Base-by-base conservation (phyloP, 2,888 invertebrate species). In the Icerya purchasi region DNA sequence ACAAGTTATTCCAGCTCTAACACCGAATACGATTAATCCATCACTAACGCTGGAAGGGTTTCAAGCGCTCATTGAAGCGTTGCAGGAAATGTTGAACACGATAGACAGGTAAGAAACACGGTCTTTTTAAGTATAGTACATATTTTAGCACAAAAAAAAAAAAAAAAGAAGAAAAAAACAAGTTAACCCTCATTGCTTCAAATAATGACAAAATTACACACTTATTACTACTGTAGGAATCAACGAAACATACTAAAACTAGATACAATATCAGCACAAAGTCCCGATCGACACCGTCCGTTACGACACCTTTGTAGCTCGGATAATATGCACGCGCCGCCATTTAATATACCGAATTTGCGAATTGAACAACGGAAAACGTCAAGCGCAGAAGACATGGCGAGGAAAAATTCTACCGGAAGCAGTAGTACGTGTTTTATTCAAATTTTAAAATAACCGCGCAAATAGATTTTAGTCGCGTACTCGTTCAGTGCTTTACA, bases 21-120 rank as follows among this genome's bases (percentile, higher is more conserved):
- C 92, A 61, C 94, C 94, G 21, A 90, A 90, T 70, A 86, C 91
- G 1, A 84, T 94, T 61, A 93, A 92, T 73, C 88, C 92, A 18
- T 79, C 82, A 52, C 75, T 90, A 63, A 85, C 82, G 70, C 74
- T 89, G 68, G 86, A 88, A 65, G 86, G 89, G 72, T 89, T 88
- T 70, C 82, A 81, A 60, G 76, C 78, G 65, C 76, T 90, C 25
- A 76, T 88, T 63, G 84, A 86, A 71, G 86, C 92, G 54, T 76
- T 94, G 61, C 86, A 91, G 69, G 90, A 92, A 67, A 92, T 96
- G 93, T 74, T 96, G 68, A 86, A 85, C 68, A 84, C 82, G 69
- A 88, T 91, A 64, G 89, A 90, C 71, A 74, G 74, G 77, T 74
- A n/a, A n/a, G n/a, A n/a, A n/a, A n/a, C n/a, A n/a, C n/a, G n/a